Evolutionary conservation across 2,888 invertebrate species (phyloP).

Genomic region (Aquatica leii): DNA sequence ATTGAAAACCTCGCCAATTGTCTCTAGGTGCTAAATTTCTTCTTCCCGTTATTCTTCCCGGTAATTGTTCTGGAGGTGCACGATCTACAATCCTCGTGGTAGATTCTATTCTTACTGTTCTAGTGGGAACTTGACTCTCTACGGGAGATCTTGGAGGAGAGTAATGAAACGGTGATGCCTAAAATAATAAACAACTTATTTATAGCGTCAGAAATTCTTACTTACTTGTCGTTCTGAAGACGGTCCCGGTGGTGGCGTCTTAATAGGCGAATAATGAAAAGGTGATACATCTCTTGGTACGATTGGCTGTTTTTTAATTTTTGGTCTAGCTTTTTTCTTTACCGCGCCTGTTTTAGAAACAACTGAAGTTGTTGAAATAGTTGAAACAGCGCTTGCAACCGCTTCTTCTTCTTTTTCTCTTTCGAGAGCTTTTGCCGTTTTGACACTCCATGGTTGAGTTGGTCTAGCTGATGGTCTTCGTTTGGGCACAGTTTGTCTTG

Average conservation of each 20-base stretch:
- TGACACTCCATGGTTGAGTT: constrained; percentile 40
- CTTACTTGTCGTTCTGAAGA: no score
- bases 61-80: neutral
- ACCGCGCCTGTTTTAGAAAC: constrained; percentile 21
- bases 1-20: constrained; percentile 51
- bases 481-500: neutral
- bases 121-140: neutral
- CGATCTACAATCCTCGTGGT: neutral
- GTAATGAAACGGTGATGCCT: constrained; percentile 45
- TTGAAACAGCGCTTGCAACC: constrained; percentile 42
- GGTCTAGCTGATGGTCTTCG: neutral
- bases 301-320: constrained; percentile 11
- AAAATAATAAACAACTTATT: constrained; percentile 3
- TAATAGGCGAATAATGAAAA: constrained; percentile 43
- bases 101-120: neutral
- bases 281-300: constrained; percentile 28
- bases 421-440: constrained; percentile 31
- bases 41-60: constrained; percentile 19
- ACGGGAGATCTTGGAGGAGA: constrained; percentile 40
- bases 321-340: constrained; percentile 25
- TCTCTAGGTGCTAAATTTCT: constrained; percentile 47
- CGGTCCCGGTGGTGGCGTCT: no score
- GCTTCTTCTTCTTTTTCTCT: constrained; percentile 30
- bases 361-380: constrained; percentile 32
- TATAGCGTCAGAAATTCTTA: no score